Conservation (phyloP, 2,797 vertebrate species). For the Emydoidea blandingii region DNA sequence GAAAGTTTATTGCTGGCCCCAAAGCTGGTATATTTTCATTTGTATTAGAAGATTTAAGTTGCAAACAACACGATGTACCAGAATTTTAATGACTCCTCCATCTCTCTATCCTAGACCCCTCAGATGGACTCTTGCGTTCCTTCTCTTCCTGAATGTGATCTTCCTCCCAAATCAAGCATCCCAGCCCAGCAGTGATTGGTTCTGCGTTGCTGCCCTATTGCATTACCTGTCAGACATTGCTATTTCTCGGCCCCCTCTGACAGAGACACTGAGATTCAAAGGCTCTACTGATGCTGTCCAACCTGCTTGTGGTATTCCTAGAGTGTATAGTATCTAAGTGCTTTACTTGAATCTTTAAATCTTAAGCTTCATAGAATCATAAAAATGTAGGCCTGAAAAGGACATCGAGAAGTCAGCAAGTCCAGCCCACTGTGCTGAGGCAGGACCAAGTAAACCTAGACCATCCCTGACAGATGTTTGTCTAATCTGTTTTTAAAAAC, state of each 20-base stretch:
- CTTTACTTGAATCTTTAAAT: not conserved
- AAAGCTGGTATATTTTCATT: not conserved
- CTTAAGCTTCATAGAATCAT: not conserved
- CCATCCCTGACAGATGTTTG: too few relatives aligned
- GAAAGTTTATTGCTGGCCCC: not conserved
- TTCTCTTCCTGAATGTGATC: not conserved
- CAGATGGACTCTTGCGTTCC: not conserved
- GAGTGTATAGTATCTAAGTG: not conserved
- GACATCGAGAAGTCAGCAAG: too few relatives aligned
- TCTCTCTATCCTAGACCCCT: not conserved
- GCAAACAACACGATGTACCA: not conserved
- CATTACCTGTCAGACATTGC: not conserved
- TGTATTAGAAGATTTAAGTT: not conserved
- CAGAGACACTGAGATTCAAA: not conserved
- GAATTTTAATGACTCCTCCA: not conserved
- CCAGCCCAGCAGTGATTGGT: not conserved
- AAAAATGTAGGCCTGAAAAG: too few relatives aligned
- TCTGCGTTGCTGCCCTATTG: not conserved
- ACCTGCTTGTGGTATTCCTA: not conserved
- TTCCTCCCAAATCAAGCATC: accelerated
- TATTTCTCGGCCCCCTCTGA: not conserved
- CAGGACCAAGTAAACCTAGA: too few relatives aligned
- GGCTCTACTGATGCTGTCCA: not conserved
- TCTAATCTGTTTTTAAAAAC: too few relatives aligned
- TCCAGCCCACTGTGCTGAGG: too few relatives aligned